Evolutionary conservation across 1,140 invertebrate genomes (phyloP), one percentile per base, ranked within the genome.

Genomic region (Scaptomyza graminum): DNA sequence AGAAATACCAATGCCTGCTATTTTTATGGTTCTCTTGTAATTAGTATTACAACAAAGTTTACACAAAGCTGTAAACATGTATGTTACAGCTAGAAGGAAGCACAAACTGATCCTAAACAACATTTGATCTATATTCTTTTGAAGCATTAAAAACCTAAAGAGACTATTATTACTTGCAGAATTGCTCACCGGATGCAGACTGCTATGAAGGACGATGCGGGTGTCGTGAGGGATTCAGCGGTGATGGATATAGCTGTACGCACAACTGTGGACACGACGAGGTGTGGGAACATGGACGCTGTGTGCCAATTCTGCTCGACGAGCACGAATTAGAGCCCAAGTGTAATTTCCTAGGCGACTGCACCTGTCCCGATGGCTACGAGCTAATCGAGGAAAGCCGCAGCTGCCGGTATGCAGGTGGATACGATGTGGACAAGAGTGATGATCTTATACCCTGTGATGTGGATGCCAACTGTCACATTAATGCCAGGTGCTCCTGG

Each of bases 151-250:
- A 34, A 9, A 34, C 7, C 28, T 57, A n/a, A 47, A 34, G 16
- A 39, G 3, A 39, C 8, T 11, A 4, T 31, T 9, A 12, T 9
- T 18, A 5, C 7, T 22, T 52, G 0, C 49, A 91, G 90, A 78
- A 74, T 9, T 91, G 90, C 18, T 76, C 90, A 0, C 79, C 83
- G n/a, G 76, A 91, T 50, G 94, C 94, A 7, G 91, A 94, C 63
- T 95, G 94, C 79, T 82, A 93, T 46, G 92, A 94, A 69, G 92
- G 79, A 25, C 83, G 76, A 31, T 92, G 96, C 74, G 79, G 93
- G 7, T 99, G 97, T 89, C 94, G 94, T 31, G 81, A 93, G 25
- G 97, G 97, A 9, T 98, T 94, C 90, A 92, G 92, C 44, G 97
- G 96, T 3, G 94, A 97, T 91, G 97, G 97, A 8, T 93, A 94